phyloP scores from a whole-genome alignment of 2,888 invertebrate genomes.

The Psococerastis gibbosa region DNA sequence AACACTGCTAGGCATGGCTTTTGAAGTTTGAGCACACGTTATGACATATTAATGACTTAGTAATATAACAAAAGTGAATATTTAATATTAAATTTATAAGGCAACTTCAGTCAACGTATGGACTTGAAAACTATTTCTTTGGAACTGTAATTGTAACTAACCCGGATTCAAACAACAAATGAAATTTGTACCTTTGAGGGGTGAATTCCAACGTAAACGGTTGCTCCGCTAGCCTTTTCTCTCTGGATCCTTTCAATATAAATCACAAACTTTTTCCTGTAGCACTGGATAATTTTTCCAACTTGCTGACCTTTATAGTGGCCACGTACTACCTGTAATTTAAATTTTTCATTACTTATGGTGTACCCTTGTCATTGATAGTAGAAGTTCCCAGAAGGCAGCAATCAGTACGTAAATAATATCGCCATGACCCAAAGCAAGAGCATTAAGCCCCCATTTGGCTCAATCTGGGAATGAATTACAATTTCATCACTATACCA shows the following conservation, averaged over 20 bases:
- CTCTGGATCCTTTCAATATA: conserved; percentile 99
- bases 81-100: too few relatives aligned
- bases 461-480: conserved; percentile 10
- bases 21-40: too few relatives aligned
- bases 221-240: conserved; percentile 97
- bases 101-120: too few relatives aligned
- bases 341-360: conserved; percentile 13
- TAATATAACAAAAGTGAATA: too few relatives aligned
- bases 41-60: too few relatives aligned
- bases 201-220: conserved; percentile 96
- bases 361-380: not conserved
- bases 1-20: too few relatives aligned
- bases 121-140: too few relatives aligned
- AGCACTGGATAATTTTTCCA: conserved; percentile 95
- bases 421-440: conserved; percentile 32
- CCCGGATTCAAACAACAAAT: too few relatives aligned
- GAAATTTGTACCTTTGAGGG: conserved; percentile 97
- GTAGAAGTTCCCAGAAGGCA: conserved; percentile 21
- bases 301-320: conserved; percentile 99
- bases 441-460: conserved; percentile 17
- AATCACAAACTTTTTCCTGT: conserved; percentile 96
- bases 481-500: conserved; percentile 3
- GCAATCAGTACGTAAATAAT: too few relatives aligned
- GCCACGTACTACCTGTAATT: conserved; percentile 74
- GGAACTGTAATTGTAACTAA: too few relatives aligned